Base-by-base conservation (phyloP, 2,113 vertebrate species). In the Cyanistes caeruleus region DNA sequence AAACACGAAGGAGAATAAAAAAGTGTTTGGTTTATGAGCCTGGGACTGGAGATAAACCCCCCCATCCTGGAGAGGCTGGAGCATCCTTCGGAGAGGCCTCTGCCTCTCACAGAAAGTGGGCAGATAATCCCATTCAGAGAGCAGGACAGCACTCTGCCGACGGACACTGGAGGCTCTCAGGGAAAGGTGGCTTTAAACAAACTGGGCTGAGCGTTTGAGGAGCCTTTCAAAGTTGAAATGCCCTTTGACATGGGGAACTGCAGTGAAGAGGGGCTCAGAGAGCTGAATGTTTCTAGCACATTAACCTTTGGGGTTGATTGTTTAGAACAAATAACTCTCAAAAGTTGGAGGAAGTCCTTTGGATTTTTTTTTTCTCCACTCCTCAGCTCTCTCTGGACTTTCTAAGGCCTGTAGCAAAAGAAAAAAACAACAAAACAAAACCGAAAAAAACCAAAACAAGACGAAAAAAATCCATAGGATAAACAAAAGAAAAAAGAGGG, bases 371-470 rank as follows among this genome's bases (percentile, higher is more conserved):
- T 85, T 23, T 44, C 55, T 80, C 19, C 1, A 1, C n/a, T 94
- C 67, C 87, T 87, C 75, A 75, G 84, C 72, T 88, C 74, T 83
- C 67, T 53, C 27, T 92, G 76, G 81, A 67, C 70, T 85, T 89
- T 89, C 89, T 93, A 96, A 95, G 96, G 93, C 91, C 95, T 93
- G 96, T 56, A 90, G 70, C 72, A 87, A 77, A 82, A 90, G 70
- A 85, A 91, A 86, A 39, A 82, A 39, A 28, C 20, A 46, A 85
- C 62, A 52, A 67, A 89, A 48, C 33, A 53, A 65, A 73, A 10
- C 18, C 3, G 37, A 63, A 77, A 59, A 69, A 48, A 3, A 2
- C 22, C 35, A 35, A 58, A 86, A 18, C 33, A 44, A 65, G 70
- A 43, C 3, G 15, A 31, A 78, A 90, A 60, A 92, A 93, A 70